Conservation (phyloP, 1,140 invertebrate species). For the Cyphomyrmex costatus region DNA sequence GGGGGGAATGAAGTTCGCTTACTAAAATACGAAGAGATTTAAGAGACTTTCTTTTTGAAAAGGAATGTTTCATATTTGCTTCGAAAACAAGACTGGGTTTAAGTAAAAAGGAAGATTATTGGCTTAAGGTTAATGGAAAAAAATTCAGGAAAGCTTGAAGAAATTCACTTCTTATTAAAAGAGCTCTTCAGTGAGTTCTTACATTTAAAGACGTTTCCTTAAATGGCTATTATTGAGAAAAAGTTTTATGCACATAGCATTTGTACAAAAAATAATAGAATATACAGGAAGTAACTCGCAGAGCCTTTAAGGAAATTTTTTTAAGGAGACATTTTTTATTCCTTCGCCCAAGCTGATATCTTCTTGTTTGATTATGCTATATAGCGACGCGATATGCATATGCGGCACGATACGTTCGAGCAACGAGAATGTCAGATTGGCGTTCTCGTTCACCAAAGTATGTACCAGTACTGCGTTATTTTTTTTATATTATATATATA, state of each 20-base stretch:
- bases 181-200: background rate
- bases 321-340: conserved; percentile 6
- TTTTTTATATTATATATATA: conserved; percentile 76
- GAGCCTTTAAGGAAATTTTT: background rate
- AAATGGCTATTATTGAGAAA: background rate
- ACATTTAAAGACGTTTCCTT: background rate
- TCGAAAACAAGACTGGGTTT: conserved; percentile 21
- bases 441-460: conserved; percentile 73
- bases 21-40: conserved; percentile 10
- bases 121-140: background rate
- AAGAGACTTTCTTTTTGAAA: background rate
- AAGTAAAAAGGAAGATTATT: background rate
- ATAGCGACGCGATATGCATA: conserved; percentile 29
- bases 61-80: background rate
- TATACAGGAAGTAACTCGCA: background rate
- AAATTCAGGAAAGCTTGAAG: no score
- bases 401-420: conserved; percentile 44
- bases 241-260: background rate
- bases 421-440: conserved; percentile 28
- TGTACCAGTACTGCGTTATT: conserved; percentile 81
- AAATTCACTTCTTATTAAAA: background rate
- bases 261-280: background rate
- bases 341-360: background rate
- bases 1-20: background rate
- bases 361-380: conserved; percentile 20